Evolutionary conservation across 2,888 invertebrate genomes (phyloP).

Genomic region (Argyra leucocephala): DNA sequence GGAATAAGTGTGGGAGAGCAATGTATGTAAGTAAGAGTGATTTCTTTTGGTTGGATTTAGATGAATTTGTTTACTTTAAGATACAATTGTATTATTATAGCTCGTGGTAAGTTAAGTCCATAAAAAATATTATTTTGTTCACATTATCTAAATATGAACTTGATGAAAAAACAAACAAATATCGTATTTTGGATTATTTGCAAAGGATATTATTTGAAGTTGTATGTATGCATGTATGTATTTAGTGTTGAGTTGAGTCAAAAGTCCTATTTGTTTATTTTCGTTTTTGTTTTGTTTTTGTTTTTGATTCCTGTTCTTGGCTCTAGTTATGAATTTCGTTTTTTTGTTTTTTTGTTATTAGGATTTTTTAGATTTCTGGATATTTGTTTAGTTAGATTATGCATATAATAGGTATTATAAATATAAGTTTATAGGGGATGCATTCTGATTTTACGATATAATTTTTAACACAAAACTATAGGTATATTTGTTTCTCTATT

Average conservation of each 20-base stretch:
- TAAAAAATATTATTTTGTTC: not conserved
- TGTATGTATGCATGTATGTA: too few relatives aligned
- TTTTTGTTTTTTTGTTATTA: not conserved
- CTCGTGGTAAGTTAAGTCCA: conserved; percentile 2
- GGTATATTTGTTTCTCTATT: not conserved
- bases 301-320: too few relatives aligned
- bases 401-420: not conserved
- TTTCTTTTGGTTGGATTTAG: not conserved
- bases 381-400: not conserved
- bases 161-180: not conserved
- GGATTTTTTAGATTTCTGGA: not conserved
- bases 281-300: not conserved
- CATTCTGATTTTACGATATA: not conserved
- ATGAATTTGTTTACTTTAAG: conserved; percentile 6
- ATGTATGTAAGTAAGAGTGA: not conserved
- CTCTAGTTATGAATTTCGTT: too few relatives aligned
- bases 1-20: too few relatives aligned
- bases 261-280: not conserved
- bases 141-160: not conserved
- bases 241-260: not conserved
- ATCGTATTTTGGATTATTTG: not conserved
- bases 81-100: conserved; percentile 1
- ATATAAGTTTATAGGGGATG: not conserved
- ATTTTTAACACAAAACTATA: not conserved
- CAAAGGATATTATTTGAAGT: not conserved